Evolutionary conservation across 2,888 invertebrate genomes (phyloP), one percentile per base, ranked within the genome.

Genomic region (Beris morrisii): DNA sequence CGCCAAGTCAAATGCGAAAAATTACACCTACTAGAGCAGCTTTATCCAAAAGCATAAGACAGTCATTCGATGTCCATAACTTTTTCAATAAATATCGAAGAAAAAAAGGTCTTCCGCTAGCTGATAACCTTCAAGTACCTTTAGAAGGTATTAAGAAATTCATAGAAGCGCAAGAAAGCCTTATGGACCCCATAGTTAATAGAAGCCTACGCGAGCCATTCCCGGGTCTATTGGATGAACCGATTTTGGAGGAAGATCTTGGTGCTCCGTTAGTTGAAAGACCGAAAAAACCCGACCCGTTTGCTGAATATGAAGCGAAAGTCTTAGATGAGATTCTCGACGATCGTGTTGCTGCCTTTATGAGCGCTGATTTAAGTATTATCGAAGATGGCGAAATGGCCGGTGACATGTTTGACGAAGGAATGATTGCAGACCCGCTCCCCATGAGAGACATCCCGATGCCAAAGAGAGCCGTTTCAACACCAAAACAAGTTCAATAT

Each of bases 201-300:
- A 9, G 4, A 54, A 22, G 31, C 13, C 15, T 64, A 3, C 43
- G 28, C 6, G 52, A 52, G 22, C 53, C 50, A 53, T 53, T 53
- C 22, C 64, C 64, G 13, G 64, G 64, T 2, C 6, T 64, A 13
- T 38, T 64, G 22, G 64, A 64, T 44, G 64, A 64, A 28, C 53
- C 64, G 7, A 64, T 64, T 64, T 44, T 64, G 22, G 64, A 64
- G n/a, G 53, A 64, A 6, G n/a, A 43, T 4, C 28, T 64, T 7
- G 30, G 38, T n/a, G 4, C 50, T 3, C 53, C 64, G 43, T 12
- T 64, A 13, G 22, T 64, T 13, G 32, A 50, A n/a, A 9, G 5
- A 28, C 31, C 38, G 12, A 50, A 50, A 31, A 31, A 54, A 22
- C 28, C 50, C 9, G 53, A 31, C 43, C 32, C 43, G 5, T 52